Percentiles rank a stretch among this genome's conserved stretches.
phyloP scores from a whole-genome alignment of 2,888 invertebrate species.

The Falcaria lacertinaria region DNA sequence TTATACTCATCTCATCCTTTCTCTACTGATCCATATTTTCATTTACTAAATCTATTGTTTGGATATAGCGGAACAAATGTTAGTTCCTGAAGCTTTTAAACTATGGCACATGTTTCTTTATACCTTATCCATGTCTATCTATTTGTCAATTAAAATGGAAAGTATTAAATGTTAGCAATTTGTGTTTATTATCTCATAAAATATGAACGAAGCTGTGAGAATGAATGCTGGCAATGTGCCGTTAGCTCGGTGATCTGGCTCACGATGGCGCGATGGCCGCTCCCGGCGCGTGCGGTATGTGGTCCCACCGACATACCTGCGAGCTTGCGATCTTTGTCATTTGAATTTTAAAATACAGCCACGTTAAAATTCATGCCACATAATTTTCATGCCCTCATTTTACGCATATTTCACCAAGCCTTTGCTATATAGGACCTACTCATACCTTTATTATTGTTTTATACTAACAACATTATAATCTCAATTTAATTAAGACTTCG shows the following conservation, averaged over 20 bases:
- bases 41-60: constrained; percentile 5
- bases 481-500: no score
- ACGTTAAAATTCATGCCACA: constrained; percentile 6
- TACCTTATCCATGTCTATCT: no score
- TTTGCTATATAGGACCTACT: constrained; percentile 11
- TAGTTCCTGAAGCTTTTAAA: no score
- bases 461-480: no score
- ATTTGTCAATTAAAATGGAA: not conserved
- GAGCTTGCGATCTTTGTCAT: not conserved
- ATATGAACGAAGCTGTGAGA: not conserved
- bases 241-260: constrained; percentile 16
- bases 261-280: constrained; percentile 20
- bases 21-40: constrained; percentile 32
- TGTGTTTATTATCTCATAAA: not conserved
- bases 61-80: no score
- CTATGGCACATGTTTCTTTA: no score
- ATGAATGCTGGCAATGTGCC: constrained; percentile 5
- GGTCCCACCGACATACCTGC: constrained; percentile 15
- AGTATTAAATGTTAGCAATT: no score
- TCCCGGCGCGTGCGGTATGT: constrained; percentile 30
- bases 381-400: constrained; percentile 13
- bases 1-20: constrained; percentile 28
- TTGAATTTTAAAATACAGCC: not conserved
- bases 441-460: no score
- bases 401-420: constrained; percentile 15